Base-by-base conservation (phyloP, 2,113 vertebrate genomes). In the Odontesthes bonariensis region DNA sequence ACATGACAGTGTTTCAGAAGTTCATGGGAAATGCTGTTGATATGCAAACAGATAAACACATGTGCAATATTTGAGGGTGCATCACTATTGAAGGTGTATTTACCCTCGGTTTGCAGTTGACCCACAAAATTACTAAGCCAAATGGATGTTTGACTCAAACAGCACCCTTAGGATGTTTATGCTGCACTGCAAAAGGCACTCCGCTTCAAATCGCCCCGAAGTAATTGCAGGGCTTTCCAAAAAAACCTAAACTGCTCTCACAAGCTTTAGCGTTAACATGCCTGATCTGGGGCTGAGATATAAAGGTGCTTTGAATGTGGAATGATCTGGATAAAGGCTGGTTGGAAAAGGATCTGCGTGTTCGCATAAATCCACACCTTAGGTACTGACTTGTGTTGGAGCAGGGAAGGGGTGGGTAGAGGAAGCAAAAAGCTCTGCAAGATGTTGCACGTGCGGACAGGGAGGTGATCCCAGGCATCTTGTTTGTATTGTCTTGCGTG, bases 141-240 rank as follows among this genome's bases (percentile, higher is more conserved):
- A 89, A 91, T 84, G 76, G 79, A 78, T 85, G 71, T 89, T 89
- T 82, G 84, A 89, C 75, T 87, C 81, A 78, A 83, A 88, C 85
- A 68, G 72, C 77, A 81, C 82, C 86, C 81, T 27, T 8, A 70
- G 83, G 89, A 82, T 88, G 80, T 88, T 87, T 70, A 65, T 66
- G 61, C 64, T 58, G 58, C 56, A 23, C 60, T 31, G 70, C 78
- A 51, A 83, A 82, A 77, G 8, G 57, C 68, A 80, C 20, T 68
- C 52, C 1, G 77, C 72, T 68, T 75, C 58, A 64, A 67, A 80
- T 52, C 53, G 7, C 65, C 88, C 78, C 22, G 33, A 2, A 78
- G 75, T 83, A 65, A 85, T 69, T 27, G 17, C 33, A 9, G 32
- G 51, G 60, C 54, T 84, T 77, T 59, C 69, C 42, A 33, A 22